Evolutionary conservation across 2,888 invertebrate genomes (phyloP), one percentile per base, ranked within the genome.

Genomic region (Eumerus sabulonum): DNA sequence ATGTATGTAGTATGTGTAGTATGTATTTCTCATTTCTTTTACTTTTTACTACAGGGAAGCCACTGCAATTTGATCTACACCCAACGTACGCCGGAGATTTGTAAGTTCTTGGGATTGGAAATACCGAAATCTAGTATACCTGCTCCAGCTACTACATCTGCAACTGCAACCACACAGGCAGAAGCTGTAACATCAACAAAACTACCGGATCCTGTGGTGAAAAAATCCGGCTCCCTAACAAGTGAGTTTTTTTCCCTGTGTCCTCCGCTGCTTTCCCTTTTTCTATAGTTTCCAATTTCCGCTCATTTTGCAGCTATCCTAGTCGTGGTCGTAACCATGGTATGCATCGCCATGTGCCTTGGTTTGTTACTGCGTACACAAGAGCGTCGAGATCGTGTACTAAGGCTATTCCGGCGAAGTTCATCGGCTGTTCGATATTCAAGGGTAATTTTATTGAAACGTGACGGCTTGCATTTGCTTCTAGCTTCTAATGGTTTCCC

Each of bases 61-160:
- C 83, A 85, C 77, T 88, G 88, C 82, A 86, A 85, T 83, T 83
- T 88, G 77, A 83, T 88, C 56, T 85, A 87, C 74, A 86, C 84
- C 50, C 88, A 87, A 74, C 85, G 84, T 44, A 87, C 88, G 36
- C 86, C 88, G 16, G 86, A 85, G 82, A 87, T 88, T 82, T 88
- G 88, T 71, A 83, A 84, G 35, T 87, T 88, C 57, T 83, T 88
- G 59, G 86, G 88, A 13, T 82, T 87, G 16, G 47, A 82, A n/a
- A 71, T 81, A 45, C 66, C 82, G 4, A 74, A 40, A 40, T 40
- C 64, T 1, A 54, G 16, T 0, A 56, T 63, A 64, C 35, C 74
- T 18, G 54, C 40, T 44, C 3, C 11, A 11, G 12, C 47, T 12
- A 16, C 54, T 17, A 63, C 9, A 16, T 42, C 40, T 1, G 14